Percentiles rank a stretch among this genome's conserved stretches.
Evolutionary conservation across 92 coral and sea anemone species (phyloP).

Genomic region (Epizoanthus ramosus): DNA sequence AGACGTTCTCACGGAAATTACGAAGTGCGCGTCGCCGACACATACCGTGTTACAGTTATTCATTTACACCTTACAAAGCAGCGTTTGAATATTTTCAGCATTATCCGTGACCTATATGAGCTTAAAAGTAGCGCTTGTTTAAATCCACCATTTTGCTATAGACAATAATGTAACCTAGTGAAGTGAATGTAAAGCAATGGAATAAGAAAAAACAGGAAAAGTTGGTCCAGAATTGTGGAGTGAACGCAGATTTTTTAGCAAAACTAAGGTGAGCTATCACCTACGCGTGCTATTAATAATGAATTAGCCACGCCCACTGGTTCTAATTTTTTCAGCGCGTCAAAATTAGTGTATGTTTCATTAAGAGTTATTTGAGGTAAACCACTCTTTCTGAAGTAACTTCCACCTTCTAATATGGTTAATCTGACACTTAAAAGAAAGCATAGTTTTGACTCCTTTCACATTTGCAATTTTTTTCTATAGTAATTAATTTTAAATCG

Average conservation of each 20-base stretch:
- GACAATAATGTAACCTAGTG: neutral
- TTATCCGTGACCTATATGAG: neutral
- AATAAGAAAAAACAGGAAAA: neutral
- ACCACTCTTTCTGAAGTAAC: slow-evolving; percentile 4
- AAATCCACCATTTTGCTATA: neutral
- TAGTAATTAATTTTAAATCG: slow-evolving; percentile 21
- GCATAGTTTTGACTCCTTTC: slow-evolving; percentile 12
- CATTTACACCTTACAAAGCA: slow-evolving; percentile 39
- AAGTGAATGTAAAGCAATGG: neutral
- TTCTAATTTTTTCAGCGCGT: slow-evolving; percentile 30
- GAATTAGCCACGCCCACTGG: neutral
- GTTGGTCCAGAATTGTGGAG: too few species aligned
- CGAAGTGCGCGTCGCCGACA: neutral
- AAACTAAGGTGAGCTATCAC: neutral
- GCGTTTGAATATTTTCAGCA: neutral
- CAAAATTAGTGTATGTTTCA: slow-evolving; percentile 38
- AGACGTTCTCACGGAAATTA: neutral
- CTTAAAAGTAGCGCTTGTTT: neutral
- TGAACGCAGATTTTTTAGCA: neutral
- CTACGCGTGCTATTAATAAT: slow-evolving; percentile 29
- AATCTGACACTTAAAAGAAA: slow-evolving; percentile 23
- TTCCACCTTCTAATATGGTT: slow-evolving; percentile 12
- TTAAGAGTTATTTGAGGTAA: slow-evolving; percentile 30
- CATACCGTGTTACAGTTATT: neutral
- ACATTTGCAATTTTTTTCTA: slow-evolving; percentile 17